Conservation (phyloP, 64 coral and sea anemone genomes). For the Dendronephthya gigantea region DNA sequence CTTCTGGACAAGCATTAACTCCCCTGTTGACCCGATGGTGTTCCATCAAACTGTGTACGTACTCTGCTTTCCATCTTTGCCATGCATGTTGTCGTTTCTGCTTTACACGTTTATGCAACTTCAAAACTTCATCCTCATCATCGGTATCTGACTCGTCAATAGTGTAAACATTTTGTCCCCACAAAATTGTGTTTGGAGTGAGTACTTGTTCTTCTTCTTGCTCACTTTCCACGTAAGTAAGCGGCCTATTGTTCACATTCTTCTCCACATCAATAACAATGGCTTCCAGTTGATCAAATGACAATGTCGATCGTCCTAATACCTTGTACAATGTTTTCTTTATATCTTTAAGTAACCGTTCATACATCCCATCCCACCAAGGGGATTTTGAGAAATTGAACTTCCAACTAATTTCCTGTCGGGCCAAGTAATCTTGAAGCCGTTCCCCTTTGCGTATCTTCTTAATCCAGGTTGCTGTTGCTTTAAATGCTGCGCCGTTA, state of each 20-base stretch:
- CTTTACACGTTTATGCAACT: constrained; percentile 30
- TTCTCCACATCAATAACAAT: constrained; percentile 16
- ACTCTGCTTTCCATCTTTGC: constrained; percentile 34
- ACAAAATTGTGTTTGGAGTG: constrained; percentile 12
- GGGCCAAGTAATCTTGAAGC: too few relatives aligned
- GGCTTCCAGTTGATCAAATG: constrained; percentile 24
- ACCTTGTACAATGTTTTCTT: constrained; percentile 27
- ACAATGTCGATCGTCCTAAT: constrained; percentile 18
- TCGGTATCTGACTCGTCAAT: constrained; percentile 34
- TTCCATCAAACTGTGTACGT: constrained; percentile 40
- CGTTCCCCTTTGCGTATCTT: too few relatives aligned
- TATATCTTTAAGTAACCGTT: too few relatives aligned
- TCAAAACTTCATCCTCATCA: constrained; percentile 33
- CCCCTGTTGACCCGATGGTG: constrained; percentile 34
- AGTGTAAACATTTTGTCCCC: too few relatives aligned
- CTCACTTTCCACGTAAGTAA: too few relatives aligned
- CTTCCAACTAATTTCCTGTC: too few relatives aligned
- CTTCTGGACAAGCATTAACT: neutral
- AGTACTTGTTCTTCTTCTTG: too few relatives aligned
- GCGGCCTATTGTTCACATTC: too few relatives aligned
- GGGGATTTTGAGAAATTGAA: too few relatives aligned
- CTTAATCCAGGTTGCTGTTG: too few relatives aligned
- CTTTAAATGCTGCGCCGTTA: too few relatives aligned
- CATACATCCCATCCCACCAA: too few relatives aligned
- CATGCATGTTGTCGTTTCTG: constrained; percentile 1